Evolutionary conservation across 2,797 vertebrate genomes (phyloP).

Genomic region (Gallinago solitaria): DNA sequence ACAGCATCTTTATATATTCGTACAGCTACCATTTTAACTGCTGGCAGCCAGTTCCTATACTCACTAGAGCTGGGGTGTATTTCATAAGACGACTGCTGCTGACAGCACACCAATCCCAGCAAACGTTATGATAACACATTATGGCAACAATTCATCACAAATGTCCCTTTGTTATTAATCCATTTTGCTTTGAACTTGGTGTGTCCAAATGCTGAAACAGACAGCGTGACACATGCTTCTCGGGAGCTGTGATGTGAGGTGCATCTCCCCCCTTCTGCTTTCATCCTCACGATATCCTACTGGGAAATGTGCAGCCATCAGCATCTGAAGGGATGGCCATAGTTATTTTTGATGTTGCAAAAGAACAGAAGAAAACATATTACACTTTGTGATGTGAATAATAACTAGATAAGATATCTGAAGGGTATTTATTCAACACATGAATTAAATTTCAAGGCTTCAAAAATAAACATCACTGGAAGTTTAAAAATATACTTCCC

Average conservation of each 20-base stretch:
- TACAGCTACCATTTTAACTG: conserved; percentile 30
- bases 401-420: conserved; percentile 22
- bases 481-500: conserved; percentile 52
- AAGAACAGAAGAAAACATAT: neutral
- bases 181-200: conserved; percentile 19
- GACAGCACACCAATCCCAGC: neutral
- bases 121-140: neutral
- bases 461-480: conserved; percentile 63
- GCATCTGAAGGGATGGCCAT: neutral
- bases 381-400: neutral
- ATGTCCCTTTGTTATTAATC: conserved; percentile 3
- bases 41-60: neutral
- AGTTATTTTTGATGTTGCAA: conserved; percentile 16
- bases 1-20: neutral
- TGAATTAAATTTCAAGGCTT: conserved; percentile 57
- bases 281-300: neutral
- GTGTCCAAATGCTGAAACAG: conserved; percentile 15
- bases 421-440: conserved; percentile 40
- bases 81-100: conserved; percentile 22
- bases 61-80: neutral
- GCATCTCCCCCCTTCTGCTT: neutral
- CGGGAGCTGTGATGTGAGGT: neutral
- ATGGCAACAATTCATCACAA: conserved; percentile 11
- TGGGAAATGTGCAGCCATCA: neutral
- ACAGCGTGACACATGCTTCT: neutral